phyloP scores from a whole-genome alignment of 2,888 invertebrate species.

The Macaria liturata region DNA sequence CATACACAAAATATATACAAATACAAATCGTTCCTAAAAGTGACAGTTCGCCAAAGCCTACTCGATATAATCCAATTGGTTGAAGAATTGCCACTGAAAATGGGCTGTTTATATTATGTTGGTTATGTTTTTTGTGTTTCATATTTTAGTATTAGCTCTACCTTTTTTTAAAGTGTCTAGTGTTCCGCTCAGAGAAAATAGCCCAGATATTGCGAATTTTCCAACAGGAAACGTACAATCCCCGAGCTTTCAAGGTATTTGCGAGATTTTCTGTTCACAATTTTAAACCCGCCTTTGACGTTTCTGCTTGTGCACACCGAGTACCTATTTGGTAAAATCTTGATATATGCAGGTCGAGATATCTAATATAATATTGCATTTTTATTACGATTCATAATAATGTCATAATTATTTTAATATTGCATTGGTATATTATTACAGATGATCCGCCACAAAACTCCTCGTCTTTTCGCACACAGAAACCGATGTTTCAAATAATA shows the following conservation, averaged over 20 bases:
- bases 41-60: constrained; percentile 40
- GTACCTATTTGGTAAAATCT: too few species aligned
- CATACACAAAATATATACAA: constrained; percentile 37
- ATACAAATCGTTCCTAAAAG: constrained; percentile 27
- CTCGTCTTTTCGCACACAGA: constrained; percentile 31
- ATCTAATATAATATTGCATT: too few species aligned
- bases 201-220: constrained; percentile 28
- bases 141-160: constrained; percentile 55
- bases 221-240: constrained; percentile 38
- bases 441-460: constrained; percentile 36
- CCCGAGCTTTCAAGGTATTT: constrained; percentile 13
- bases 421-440: constrained; percentile 23
- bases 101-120: constrained; percentile 53
- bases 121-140: constrained; percentile 72
- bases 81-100: constrained; percentile 47
- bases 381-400: too few species aligned
- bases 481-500: constrained; percentile 39
- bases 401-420: background rate
- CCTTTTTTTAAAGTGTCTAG: constrained; percentile 44
- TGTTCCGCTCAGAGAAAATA: constrained; percentile 35
- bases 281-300: too few species aligned
- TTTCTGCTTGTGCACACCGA: too few species aligned
- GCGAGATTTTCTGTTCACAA: background rate
- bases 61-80: constrained; percentile 38
- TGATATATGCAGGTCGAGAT: too few species aligned